A percentile compares a stretch with the other conserved stretches of the same genome.
phyloP scores from a whole-genome alignment of 2,797 vertebrate genomes.

The Microctenopoma steveboyesi region DNA sequence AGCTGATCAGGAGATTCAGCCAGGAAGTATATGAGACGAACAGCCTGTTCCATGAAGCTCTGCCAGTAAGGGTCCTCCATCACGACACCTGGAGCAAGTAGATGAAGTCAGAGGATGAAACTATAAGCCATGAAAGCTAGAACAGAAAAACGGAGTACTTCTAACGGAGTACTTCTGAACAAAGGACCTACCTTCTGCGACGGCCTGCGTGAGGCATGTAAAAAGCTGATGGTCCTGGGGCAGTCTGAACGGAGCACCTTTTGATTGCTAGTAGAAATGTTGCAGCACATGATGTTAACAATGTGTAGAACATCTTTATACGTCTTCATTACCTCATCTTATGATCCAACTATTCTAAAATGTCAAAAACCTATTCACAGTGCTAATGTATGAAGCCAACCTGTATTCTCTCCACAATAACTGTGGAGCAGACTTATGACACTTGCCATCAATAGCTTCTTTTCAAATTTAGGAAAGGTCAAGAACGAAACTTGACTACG shows the following conservation, averaged over 20 bases:
- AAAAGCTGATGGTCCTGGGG: conserved; percentile 91
- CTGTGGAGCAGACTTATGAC: too few species aligned
- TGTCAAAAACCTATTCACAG: too few species aligned
- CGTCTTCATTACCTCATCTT: neutral
- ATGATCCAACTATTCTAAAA: too few species aligned
- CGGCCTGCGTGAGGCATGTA: conserved; percentile 81
- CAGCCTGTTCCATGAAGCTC: conserved; percentile 91
- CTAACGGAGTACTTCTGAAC: neutral
- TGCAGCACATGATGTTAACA: conserved; percentile 3
- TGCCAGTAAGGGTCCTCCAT: conserved; percentile 89
- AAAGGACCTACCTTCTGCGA: conserved; percentile 77
- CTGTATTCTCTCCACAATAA: too few species aligned
- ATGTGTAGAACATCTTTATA: neutral
- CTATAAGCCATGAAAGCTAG: neutral
- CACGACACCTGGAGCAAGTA: conserved; percentile 72
- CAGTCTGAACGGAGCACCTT: conserved; percentile 87
- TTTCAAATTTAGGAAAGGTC: too few species aligned
- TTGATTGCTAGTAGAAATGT: conserved; percentile 76
- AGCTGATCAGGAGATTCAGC: conserved; percentile 93
- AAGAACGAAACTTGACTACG: too few species aligned
- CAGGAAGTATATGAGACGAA: conserved; percentile 90
- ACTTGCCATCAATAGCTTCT: too few species aligned
- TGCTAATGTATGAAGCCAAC: too few species aligned
- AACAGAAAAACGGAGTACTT: neutral
- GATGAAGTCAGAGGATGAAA: neutral